Conservation (phyloP, 2,888 invertebrate genomes). For the Mimachlamys varia region DNA sequence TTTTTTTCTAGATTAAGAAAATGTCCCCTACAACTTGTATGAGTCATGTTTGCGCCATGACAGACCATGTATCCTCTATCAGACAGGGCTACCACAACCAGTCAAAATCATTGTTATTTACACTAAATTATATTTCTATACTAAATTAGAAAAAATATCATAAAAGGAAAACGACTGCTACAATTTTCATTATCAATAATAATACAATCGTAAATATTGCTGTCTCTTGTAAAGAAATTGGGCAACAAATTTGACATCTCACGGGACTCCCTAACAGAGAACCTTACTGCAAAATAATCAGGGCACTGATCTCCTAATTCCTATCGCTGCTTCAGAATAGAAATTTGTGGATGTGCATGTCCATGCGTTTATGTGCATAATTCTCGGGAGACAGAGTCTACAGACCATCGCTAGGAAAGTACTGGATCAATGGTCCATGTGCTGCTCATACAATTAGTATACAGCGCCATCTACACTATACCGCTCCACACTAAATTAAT, state of each 20-base stretch:
- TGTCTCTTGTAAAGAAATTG: slow-evolving; percentile 31
- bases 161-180: slow-evolving; percentile 5
- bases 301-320: slow-evolving; percentile 7
- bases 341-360: slow-evolving; percentile 31
- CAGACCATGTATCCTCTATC: background rate
- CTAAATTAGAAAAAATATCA: background rate
- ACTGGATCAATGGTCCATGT: background rate
- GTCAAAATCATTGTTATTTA: background rate
- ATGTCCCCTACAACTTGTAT: background rate
- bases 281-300: background rate
- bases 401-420: background rate
- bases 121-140: background rate
- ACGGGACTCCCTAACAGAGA: background rate
- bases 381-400: background rate
- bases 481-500: background rate
- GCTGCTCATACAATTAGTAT: background rate
- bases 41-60: background rate
- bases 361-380: slow-evolving; percentile 36
- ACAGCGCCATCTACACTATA: slow-evolving; percentile 2
- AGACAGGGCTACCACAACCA: background rate
- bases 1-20: slow-evolving; percentile 20
- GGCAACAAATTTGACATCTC: slow-evolving; percentile 34
- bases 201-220: background rate
- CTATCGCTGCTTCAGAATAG: background rate
- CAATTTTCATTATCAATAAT: background rate